Evolutionary conservation across 2,888 invertebrate genomes (phyloP).

Genomic region (Ichneumoninae sp.): DNA sequence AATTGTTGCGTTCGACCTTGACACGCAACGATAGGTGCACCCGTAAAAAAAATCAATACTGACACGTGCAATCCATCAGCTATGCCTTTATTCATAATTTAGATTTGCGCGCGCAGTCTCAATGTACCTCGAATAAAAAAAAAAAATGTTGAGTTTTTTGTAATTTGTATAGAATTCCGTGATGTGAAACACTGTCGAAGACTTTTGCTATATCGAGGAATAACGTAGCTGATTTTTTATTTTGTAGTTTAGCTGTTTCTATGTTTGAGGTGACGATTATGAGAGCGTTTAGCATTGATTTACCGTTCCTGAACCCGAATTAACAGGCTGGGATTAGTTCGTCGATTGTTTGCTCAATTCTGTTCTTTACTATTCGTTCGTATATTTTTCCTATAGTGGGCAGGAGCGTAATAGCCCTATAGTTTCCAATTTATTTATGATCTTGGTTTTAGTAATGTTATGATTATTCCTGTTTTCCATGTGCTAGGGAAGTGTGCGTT

Average conservation of each 20-base stretch:
- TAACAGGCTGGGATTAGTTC: neutral
- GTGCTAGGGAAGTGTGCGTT: neutral
- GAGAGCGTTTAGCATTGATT: neutral
- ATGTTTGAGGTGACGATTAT: neutral
- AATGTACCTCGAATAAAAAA: too few species aligned
- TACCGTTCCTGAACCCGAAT: neutral
- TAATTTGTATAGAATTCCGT: too few species aligned
- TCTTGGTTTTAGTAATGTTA: conserved; percentile 11
- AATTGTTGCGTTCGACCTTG: too few species aligned
- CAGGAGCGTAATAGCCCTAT: conserved; percentile 35
- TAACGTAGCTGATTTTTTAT: neutral
- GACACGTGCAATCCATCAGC: too few species aligned
- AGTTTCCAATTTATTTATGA: neutral
- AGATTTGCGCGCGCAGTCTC: too few species aligned
- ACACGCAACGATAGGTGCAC: too few species aligned
- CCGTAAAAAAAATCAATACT: too few species aligned
- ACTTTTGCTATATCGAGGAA: too few species aligned
- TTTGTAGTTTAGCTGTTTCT: neutral
- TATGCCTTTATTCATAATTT: too few species aligned
- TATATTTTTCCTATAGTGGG: conserved; percentile 33
- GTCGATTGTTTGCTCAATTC: conserved; percentile 10
- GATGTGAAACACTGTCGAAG: too few species aligned
- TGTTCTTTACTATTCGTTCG: conserved; percentile 28
- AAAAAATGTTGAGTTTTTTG: too few species aligned
- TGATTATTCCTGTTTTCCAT: conserved; percentile 21